These are phyloP conservation scores for Intellagama lesueurii DNA, from an alignment of 2,797 vertebrate genomes.

Conservation along the genomic window DNA sequence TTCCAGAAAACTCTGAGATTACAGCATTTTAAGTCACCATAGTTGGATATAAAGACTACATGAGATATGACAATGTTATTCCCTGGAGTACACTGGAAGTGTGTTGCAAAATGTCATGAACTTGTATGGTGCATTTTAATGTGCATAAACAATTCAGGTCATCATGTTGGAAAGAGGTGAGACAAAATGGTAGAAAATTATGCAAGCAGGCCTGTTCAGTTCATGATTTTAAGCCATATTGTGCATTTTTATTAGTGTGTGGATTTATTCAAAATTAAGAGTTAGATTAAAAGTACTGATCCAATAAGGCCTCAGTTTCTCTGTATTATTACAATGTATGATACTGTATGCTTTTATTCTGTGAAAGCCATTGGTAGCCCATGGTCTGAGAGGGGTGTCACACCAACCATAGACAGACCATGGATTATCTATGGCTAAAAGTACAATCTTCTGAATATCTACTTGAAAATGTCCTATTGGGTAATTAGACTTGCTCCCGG, in stretches of 20 bases:
- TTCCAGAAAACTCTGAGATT: neutral
- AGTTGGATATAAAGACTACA: neutral
- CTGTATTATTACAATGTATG: too few relatives aligned
- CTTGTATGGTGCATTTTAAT: neutral
- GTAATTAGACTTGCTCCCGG: neutral
- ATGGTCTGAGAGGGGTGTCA: too few relatives aligned
- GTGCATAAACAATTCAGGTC: neutral
- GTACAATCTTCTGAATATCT: too few relatives aligned
- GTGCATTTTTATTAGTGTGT: neutral
- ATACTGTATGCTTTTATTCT: too few relatives aligned
- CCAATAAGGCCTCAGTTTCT: too few relatives aligned
- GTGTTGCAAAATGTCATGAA: neutral
- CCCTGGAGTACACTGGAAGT: neutral
- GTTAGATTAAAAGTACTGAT: neutral
- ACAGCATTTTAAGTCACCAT: neutral
- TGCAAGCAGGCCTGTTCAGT: neutral
- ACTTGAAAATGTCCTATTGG: neutral
- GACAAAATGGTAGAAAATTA: neutral
- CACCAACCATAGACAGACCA: too few relatives aligned
- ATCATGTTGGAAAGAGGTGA: constrained; percentile 1
- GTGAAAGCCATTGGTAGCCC: too few relatives aligned
- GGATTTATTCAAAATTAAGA: neutral
- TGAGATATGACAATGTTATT: rapidly evolving
- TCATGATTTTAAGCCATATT: neutral
- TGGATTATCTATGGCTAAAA: too few relatives aligned